A percentile compares a stretch with the other conserved stretches of the same genome.
Evolutionary conservation across 2,888 invertebrate species (phyloP).

Genomic region (Micropterix aruncella): DNA sequence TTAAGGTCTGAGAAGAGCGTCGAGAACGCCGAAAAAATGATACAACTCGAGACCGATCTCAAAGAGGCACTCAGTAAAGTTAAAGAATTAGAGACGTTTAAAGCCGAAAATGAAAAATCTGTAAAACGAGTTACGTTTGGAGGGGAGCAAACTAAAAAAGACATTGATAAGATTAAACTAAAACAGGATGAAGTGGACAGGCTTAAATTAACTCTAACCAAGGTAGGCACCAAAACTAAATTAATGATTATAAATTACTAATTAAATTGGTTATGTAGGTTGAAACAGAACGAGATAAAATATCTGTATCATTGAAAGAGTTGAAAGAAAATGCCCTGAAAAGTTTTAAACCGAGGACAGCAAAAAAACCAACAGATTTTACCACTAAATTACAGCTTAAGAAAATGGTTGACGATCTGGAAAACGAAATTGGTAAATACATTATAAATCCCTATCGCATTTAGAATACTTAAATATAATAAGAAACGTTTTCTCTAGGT

Average conservation of each 20-base stretch:
- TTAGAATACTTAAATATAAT: not conserved
- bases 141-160: constrained; percentile 27
- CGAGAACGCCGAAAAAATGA: constrained; percentile 46
- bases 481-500: constrained; percentile 20
- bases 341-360: constrained; percentile 52
- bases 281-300: constrained; percentile 50
- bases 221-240: too few species aligned
- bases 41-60: constrained; percentile 45
- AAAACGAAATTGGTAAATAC: constrained; percentile 63
- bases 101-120: constrained; percentile 31
- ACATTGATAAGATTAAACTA: constrained; percentile 26
- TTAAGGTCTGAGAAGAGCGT: constrained; percentile 37
- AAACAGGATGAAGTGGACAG: constrained; percentile 39
- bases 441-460: not conserved
- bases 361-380: constrained; percentile 58
- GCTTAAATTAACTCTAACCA: constrained; percentile 35
- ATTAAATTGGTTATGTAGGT: too few species aligned
- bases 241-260: too few species aligned
- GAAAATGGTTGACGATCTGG: constrained; percentile 75
- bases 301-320: constrained; percentile 49
- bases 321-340: constrained; percentile 50
- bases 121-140: constrained; percentile 38
- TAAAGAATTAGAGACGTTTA: constrained; percentile 34
- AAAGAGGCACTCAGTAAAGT: constrained; percentile 43
- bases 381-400: constrained; percentile 62